Base-by-base conservation (phyloP, 1,140 invertebrate genomes). In the Micrasema minimum region DNA sequence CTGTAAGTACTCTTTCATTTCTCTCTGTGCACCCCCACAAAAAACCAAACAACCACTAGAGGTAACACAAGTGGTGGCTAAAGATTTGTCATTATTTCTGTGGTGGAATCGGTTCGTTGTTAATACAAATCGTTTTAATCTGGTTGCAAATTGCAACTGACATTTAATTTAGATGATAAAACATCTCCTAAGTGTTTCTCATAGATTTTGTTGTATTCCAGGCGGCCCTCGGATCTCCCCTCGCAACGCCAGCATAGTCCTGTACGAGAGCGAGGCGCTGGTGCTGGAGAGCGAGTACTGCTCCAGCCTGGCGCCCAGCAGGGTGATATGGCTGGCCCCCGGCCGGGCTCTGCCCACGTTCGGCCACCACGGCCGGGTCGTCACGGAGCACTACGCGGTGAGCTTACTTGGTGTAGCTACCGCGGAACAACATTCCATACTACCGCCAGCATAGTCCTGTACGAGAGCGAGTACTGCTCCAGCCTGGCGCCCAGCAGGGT, bases 311-410 rank as follows among this genome's bases (percentile, higher is more conserved):
- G 1, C 69, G 0, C 46, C 69, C 11, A 31, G 37, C 4, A 2
- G 55, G 0, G 69, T 71, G 11, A 11, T 71, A 10, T 71, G 69
- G 69, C 61, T 71, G 37, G 69, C 35, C 2, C 61, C 53, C 0
- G 69, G 69, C 3, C 31, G 38, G 9, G 61, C 62, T 2, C 50
- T 71, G 6, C 48, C 37, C 0, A 37, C 35, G 5, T 18, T 45
- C 2, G 37, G 14, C 16, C 2, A 16, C 11, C 38, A 65, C 14
- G 38, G 48, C 0, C 10, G 43, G 9, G 45, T 65, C 2, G 3
- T 41, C 5, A 53, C 67, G 1, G 16, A 37, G 26, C 61, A 71
- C 41, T 45, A 35, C 14, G 65, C 62, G 37, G 69, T 65, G 10
- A 41, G 55, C 22, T n/a, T n/a, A n/a, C n/a, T n/a, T n/a, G n/a